phyloP scores from a whole-genome alignment of 2,888 invertebrate species.

The Cynaeus angustus region DNA sequence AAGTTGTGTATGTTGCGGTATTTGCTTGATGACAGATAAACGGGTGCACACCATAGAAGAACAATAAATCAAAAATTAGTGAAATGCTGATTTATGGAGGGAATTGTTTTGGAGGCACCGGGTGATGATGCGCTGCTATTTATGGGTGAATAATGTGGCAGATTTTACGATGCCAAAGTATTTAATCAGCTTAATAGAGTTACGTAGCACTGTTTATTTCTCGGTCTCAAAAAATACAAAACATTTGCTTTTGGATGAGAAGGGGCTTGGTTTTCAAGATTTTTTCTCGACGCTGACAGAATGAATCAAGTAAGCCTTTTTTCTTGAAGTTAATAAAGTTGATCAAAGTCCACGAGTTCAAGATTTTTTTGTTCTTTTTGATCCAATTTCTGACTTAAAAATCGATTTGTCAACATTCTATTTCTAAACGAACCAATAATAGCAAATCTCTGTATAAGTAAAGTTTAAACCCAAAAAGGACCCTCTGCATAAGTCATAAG shows the following conservation, averaged over 20 bases:
- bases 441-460: background rate
- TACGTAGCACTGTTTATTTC: background rate
- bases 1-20: conserved; percentile 4
- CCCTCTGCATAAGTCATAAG: conserved; percentile 31
- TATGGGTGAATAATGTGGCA: conserved; percentile 2
- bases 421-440: background rate
- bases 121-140: background rate
- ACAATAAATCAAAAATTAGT: conserved; percentile 12
- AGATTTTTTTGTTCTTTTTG: too few species aligned
- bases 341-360: too few species aligned
- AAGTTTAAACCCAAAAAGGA: conserved; percentile 12
- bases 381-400: too few species aligned
- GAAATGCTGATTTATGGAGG: conserved; percentile 8
- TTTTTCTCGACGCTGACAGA: too few species aligned
- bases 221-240: too few species aligned
- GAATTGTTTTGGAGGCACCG: conserved; percentile 5
- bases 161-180: background rate
- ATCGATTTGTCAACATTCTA: too few species aligned
- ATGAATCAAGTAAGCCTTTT: too few species aligned
- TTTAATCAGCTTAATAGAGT: background rate
- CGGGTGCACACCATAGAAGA: background rate
- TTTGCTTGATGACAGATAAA: background rate
- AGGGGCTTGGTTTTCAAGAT: too few species aligned
- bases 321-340: too few species aligned
- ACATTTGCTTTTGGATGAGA: too few species aligned